A percentile compares a stretch with the other conserved stretches of the same genome.
phyloP scores from a whole-genome alignment of 2,797 vertebrate genomes.

The Mallotus villosus region DNA sequence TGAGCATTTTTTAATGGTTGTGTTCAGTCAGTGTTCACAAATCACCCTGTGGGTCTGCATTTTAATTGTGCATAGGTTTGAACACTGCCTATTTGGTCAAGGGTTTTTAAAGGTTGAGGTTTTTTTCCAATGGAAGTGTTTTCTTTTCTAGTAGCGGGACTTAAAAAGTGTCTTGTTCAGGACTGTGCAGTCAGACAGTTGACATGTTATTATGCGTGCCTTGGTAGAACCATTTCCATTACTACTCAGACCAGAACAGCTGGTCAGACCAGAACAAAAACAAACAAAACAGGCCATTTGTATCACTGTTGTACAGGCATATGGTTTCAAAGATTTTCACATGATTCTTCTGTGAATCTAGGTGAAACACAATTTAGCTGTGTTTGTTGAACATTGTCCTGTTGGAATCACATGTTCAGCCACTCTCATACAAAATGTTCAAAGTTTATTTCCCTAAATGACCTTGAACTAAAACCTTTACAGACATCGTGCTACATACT shows the following conservation, averaged over 20 bases:
- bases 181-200: conserved; percentile 49
- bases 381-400: background rate
- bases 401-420: background rate
- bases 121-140: background rate
- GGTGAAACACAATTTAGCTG: background rate
- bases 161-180: conserved; percentile 49
- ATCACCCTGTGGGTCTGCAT: background rate
- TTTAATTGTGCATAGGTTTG: background rate
- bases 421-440: background rate
- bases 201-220: conserved; percentile 39
- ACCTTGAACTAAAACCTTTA: conserved; percentile 19
- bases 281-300: background rate
- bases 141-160: conserved; percentile 28
- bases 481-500: conserved; percentile 94
- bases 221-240: conserved; percentile 29
- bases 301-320: background rate
- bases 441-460: background rate
- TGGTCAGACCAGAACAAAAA: conserved; percentile 18
- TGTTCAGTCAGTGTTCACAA: background rate
- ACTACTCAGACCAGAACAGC: conserved; percentile 11
- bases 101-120: background rate
- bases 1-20: no score
- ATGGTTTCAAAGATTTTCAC: background rate
- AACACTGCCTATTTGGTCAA: background rate
- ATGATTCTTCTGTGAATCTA: conserved; percentile 4